Percentiles rank a stretch among this genome's conserved stretches.
These are phyloP conservation scores for Colius striatus DNA, from an alignment of 2,113 vertebrate species.

Conservation along the genomic window DNA sequence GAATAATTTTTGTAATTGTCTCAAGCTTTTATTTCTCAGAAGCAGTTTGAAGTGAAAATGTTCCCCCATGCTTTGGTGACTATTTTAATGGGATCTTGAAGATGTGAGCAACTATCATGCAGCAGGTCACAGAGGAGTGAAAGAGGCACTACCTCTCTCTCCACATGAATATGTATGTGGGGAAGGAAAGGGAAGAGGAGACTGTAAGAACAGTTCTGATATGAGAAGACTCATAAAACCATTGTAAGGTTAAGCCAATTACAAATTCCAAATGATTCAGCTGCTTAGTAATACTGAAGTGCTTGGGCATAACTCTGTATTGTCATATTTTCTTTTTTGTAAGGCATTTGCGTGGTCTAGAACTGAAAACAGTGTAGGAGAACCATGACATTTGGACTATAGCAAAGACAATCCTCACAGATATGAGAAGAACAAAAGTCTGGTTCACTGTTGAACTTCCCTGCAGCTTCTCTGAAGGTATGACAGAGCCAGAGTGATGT, in stretches of 20 bases:
- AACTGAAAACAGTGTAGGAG: background rate
- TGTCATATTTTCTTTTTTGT: background rate
- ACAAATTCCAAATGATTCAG: background rate
- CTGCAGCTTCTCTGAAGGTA: background rate
- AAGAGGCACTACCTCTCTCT: fast-evolving
- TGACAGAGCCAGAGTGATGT: background rate
- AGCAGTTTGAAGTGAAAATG: background rate
- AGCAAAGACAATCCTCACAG: background rate
- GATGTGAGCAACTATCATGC: background rate
- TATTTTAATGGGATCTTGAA: background rate
- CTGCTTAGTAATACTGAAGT: background rate
- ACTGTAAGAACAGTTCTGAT: background rate
- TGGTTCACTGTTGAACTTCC: background rate
- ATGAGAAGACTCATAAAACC: background rate
- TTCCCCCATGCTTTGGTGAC: background rate
- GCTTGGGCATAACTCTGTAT: background rate
- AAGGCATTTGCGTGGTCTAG: background rate
- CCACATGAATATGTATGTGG: background rate
- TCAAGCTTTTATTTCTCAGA: background rate
- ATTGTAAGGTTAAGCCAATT: background rate
- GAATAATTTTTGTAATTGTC: background rate
- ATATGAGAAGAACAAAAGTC: background rate
- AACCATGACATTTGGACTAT: background rate
- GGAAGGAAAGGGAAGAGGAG: background rate
- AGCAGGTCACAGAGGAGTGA: background rate